phyloP scores from a whole-genome alignment of 2,797 vertebrate genomes.

The Falco naumanni region DNA sequence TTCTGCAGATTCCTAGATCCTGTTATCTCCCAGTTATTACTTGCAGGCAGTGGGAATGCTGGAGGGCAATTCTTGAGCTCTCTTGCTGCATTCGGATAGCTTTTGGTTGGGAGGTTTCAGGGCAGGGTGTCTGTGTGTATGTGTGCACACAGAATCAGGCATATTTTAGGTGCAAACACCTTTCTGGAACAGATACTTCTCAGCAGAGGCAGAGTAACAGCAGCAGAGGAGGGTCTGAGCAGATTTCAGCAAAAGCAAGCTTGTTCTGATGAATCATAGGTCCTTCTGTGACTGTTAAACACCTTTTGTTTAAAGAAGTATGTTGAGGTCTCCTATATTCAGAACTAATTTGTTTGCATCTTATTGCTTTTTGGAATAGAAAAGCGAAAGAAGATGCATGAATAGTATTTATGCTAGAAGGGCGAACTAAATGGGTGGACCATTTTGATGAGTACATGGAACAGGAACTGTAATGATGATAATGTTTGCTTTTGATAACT shows the following conservation, averaged over 20 bases:
- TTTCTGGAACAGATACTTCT: neutral
- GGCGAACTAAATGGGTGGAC: neutral
- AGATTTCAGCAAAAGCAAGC: neutral
- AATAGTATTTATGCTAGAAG: neutral
- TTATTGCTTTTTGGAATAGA: neutral
- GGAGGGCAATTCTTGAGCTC: neutral
- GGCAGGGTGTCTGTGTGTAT: too few relatives aligned
- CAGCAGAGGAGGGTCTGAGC: neutral
- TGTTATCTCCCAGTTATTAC: neutral
- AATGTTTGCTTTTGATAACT: neutral
- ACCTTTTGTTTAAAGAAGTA: neutral
- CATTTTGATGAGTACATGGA: rapidly evolving
- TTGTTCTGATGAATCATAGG: neutral
- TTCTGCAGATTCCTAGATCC: neutral
- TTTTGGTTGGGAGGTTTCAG: neutral
- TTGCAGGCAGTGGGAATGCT: neutral
- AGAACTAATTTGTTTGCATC: neutral
- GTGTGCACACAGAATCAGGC: neutral
- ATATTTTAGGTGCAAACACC: neutral
- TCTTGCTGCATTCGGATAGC: neutral
- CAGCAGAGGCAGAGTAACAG: neutral
- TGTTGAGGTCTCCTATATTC: neutral
- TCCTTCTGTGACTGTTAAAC: neutral
- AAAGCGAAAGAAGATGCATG: neutral
- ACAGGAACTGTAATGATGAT: neutral